Percentiles rank a stretch among this genome's conserved stretches.
Conservation (phyloP, 2,888 invertebrate genomes). For the Latrodectus hesperus region DNA sequence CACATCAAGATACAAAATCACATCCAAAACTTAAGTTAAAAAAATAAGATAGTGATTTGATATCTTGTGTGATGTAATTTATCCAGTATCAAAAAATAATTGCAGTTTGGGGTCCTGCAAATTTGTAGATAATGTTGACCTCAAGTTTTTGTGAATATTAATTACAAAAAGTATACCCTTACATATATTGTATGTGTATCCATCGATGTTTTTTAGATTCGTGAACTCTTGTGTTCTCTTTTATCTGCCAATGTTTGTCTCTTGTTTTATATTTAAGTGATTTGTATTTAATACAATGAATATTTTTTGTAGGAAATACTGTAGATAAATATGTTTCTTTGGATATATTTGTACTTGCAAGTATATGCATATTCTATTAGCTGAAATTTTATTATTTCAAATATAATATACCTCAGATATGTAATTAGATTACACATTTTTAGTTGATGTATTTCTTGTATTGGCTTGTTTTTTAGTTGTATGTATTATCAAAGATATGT, state of each 20-base stretch:
- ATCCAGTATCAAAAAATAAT: constrained; percentile 30
- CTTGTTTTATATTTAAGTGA: constrained; percentile 20
- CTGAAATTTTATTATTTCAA: too few relatives aligned
- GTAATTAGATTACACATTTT: too few relatives aligned
- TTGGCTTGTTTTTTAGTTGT: too few relatives aligned
- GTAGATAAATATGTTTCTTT: too few relatives aligned
- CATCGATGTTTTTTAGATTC: constrained; percentile 26
- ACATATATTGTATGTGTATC: constrained; percentile 18
- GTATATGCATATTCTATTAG: too few relatives aligned
- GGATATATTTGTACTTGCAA: too few relatives aligned
- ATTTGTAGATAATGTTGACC: constrained; percentile 51
- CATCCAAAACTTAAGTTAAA: constrained; percentile 11
- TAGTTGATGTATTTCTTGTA: too few relatives aligned
- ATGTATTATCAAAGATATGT: too few relatives aligned
- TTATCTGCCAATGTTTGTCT: constrained; percentile 42
- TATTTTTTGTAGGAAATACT: too few relatives aligned
- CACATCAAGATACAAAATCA: constrained; percentile 1
- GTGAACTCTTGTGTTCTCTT: constrained; percentile 51
- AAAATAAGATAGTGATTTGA: neutral
- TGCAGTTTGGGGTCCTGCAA: neutral
- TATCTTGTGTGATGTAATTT: constrained; percentile 16
- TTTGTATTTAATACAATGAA: neutral
- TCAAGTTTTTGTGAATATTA: constrained; percentile 52
- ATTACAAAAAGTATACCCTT: constrained; percentile 16
- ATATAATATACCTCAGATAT: too few relatives aligned